Conservation (phyloP, 30 jellyfish, hydroid and myxozoan genomes). For the Hydractinia echinata region DNA sequence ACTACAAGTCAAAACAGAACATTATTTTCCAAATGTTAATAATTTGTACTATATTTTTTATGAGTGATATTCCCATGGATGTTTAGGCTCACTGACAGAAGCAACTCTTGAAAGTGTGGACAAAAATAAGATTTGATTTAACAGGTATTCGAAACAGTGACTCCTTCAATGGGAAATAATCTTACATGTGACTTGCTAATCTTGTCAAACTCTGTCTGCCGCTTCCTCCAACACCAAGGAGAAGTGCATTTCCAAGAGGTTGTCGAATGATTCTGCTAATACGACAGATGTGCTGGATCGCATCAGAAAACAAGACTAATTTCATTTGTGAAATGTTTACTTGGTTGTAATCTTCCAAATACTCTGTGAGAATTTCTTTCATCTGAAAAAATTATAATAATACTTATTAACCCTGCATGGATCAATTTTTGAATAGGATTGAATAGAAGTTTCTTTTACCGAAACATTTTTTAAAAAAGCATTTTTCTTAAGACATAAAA, state of each 20-base stretch:
- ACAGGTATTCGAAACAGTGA: background rate
- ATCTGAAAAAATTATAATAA: constrained; percentile 30
- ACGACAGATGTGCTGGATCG: constrained; percentile 78
- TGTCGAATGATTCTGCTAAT: constrained; percentile 83
- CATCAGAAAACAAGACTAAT: constrained; percentile 82
- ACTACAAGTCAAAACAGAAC: no score
- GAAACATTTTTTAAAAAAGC: no score
- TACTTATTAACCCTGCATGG: background rate
- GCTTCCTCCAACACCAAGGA: constrained; percentile 97
- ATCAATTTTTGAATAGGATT: no score
- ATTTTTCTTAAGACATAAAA: no score
- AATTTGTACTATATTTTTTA: no score
- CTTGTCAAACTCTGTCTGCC: constrained; percentile 96
- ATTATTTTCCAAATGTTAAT: no score
- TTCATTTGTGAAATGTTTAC: constrained; percentile 90
- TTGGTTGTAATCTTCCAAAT: constrained; percentile 89
- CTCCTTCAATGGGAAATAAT: background rate
- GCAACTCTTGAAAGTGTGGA: no score
- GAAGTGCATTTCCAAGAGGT: constrained; percentile 93
- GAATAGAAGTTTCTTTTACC: no score
- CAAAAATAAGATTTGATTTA: background rate
- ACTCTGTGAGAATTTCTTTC: constrained; percentile 59
- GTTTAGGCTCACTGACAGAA: no score
- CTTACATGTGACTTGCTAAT: constrained; percentile 92
- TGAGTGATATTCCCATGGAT: no score